Evolutionary conservation across 2,113 vertebrate species (phyloP).

Genomic region (Rissa tridactyla): DNA sequence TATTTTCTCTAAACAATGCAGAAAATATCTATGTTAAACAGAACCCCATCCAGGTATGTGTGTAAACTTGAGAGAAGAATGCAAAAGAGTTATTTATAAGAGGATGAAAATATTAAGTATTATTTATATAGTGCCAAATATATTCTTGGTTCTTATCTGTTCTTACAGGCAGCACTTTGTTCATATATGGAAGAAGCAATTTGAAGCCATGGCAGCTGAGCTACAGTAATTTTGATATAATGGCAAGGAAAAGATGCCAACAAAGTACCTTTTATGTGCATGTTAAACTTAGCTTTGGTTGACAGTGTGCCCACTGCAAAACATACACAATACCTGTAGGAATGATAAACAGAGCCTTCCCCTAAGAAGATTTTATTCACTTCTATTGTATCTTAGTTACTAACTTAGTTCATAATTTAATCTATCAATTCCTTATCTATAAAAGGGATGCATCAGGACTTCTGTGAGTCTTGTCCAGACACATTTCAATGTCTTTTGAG

Average conservation of each 20-base stretch:
- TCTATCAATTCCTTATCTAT: constrained; percentile 29
- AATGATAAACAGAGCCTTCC: constrained; percentile 35
- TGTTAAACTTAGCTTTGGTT: constrained; percentile 47
- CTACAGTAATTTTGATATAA: constrained; percentile 45
- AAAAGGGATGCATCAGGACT: neutral
- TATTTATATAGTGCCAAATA: constrained; percentile 37
- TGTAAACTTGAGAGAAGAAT: constrained; percentile 43
- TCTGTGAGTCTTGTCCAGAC: neutral
- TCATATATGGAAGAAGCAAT: constrained; percentile 17
- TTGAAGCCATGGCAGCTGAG: constrained; percentile 29
- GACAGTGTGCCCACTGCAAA: constrained; percentile 55
- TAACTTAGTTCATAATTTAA: neutral
- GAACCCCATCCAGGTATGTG: neutral
- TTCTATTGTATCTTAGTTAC: neutral
- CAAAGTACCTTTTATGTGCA: constrained; percentile 29
- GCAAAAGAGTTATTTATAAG: constrained; percentile 4
- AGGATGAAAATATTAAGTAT: constrained; percentile 13
- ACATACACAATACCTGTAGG: constrained; percentile 40
- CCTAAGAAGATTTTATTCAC: constrained; percentile 12
- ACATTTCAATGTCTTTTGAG: neutral
- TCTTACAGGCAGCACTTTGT: constrained; percentile 27
- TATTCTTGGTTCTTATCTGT: constrained; percentile 49
- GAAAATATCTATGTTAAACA: neutral
- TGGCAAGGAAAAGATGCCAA: constrained; percentile 51
- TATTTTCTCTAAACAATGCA: neutral